phyloP scores from a whole-genome alignment of 2,888 invertebrate genomes.

The Ennomos erosarius region DNA sequence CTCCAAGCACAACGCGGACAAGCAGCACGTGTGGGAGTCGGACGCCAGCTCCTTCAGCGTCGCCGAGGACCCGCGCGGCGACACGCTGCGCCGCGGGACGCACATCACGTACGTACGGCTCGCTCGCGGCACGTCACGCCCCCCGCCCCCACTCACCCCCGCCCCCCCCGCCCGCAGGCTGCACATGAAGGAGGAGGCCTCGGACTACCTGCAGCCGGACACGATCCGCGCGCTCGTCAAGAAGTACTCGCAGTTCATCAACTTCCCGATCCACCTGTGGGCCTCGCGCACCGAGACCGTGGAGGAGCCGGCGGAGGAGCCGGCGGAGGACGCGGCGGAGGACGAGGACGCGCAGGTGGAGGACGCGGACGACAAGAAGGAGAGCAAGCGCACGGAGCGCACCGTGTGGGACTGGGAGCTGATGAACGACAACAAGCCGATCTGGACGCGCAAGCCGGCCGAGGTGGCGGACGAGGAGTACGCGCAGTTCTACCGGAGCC shows the following conservation, averaged over 20 bases:
- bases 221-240: slow-evolving; percentile 95
- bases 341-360: slow-evolving; percentile 87
- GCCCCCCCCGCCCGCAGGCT: slow-evolving; percentile 83
- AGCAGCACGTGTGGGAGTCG: slow-evolving; percentile 99
- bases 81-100: slow-evolving; percentile 95
- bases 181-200: slow-evolving; percentile 98
- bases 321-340: slow-evolving; percentile 58
- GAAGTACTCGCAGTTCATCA: slow-evolving; percentile 99
- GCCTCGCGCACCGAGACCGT: slow-evolving; percentile 80
- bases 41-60: slow-evolving; percentile 96
- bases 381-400: slow-evolving; percentile 93
- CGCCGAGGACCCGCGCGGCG: slow-evolving; percentile 96
- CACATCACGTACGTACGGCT: slow-evolving; percentile 87
- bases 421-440: slow-evolving; percentile 98
- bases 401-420: slow-evolving; percentile 99
- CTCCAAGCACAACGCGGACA: slow-evolving; percentile 97
- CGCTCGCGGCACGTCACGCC: slow-evolving; percentile 62
- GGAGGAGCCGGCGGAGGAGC: slow-evolving; percentile 41
- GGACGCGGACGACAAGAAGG: slow-evolving; percentile 88
- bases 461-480: slow-evolving; percentile 96
- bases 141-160: slow-evolving; percentile 88
- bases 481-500: slow-evolving; percentile 96
- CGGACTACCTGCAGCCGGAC: slow-evolving; percentile 97
- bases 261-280: slow-evolving; percentile 99
- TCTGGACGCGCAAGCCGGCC: slow-evolving; percentile 97